Evolutionary conservation across 2,888 invertebrate species (phyloP), one percentile per base, ranked within the genome.

Genomic region (Orchesella flavescens): DNA sequence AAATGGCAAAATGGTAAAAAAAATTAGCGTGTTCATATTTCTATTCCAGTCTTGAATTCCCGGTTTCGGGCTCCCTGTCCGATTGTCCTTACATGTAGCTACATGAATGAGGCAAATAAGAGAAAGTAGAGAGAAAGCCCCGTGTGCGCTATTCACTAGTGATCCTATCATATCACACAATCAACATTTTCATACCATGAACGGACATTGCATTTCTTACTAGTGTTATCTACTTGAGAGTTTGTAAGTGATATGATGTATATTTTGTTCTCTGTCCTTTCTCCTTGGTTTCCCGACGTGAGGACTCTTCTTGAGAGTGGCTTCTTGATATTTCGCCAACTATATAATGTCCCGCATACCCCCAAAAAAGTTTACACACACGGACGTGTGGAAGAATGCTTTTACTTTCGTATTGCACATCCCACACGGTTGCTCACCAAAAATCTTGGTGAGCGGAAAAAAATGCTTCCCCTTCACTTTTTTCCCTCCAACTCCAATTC

Each of bases 161-260:
- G 74, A 74, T 73, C 59, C 44, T 65, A 74, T 74, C 74, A 65
- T 65, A 74, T 63, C 74, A 21, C 34, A 34, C 74, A 46, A 73
- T 73, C 74, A 65, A n/a, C 63, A 65, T 63, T 53, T 23, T 63
- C 74, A 12, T 74, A 53, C 34, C 61, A 24, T 53, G 63, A 63
- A 68, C 49, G 61, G 49, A 63, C 63, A 74, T 65, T 63, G 17
- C 74, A 49, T 43, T 55, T 43, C 24, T 34, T 34, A 34, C 34
- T 34, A 49, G 53, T 44, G 65, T 59, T 53, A 65, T 46, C 53
- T 12, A 13, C 61, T 61, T 24, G 9, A 24, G 61, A 24, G 61
- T 57, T 24, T 61, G 24, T 61, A 23, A 61, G 24, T 61, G 61
- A 61, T 61, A 61, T 61, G 53, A 13, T 53, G 46, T 7, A n/a